Evolutionary conservation across 2,113 vertebrate species (phyloP).

Genomic region (Morone saxatilis): DNA sequence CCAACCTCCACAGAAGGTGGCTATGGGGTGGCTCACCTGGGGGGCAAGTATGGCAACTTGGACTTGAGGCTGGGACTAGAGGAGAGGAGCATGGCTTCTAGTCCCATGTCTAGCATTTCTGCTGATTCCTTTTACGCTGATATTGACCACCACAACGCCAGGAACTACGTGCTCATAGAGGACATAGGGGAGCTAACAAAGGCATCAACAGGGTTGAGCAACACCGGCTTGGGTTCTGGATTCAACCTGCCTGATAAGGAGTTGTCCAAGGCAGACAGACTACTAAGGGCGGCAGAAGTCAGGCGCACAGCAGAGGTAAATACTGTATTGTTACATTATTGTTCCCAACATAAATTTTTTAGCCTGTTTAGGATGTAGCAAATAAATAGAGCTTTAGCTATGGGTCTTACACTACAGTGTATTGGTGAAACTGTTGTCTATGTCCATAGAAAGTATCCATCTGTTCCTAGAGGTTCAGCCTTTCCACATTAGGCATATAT

Average conservation of each 20-base stretch:
- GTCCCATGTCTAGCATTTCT: constrained; percentile 97
- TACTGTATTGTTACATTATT: background rate
- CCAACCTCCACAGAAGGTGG: constrained; percentile 92
- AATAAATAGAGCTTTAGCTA: background rate
- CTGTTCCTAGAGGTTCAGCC: background rate
- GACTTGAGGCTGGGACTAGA: constrained; percentile 95
- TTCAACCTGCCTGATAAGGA: constrained; percentile 97
- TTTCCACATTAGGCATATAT: background rate
- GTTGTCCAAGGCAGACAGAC: constrained; percentile 92
- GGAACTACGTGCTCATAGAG: constrained; percentile 96
- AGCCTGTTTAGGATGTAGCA: background rate
- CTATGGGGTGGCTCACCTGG: constrained; percentile 91
- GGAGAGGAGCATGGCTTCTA: constrained; percentile 95
- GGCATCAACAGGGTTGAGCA: constrained; percentile 87
- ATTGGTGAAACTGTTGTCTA: background rate
- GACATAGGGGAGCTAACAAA: constrained; percentile 98
- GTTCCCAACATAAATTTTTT: no score
- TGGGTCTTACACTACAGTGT: background rate
- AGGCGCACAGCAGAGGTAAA: constrained; percentile 93
- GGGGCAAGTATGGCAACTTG: constrained; percentile 93
- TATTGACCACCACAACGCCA: constrained; percentile 92
- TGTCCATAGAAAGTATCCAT: background rate
- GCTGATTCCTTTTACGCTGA: constrained; percentile 98
- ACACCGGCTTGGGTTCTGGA: constrained; percentile 87
- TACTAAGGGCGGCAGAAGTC: constrained; percentile 91